Conservation (phyloP, 1,140 invertebrate species). For the Laupala kohalensis region DNA sequence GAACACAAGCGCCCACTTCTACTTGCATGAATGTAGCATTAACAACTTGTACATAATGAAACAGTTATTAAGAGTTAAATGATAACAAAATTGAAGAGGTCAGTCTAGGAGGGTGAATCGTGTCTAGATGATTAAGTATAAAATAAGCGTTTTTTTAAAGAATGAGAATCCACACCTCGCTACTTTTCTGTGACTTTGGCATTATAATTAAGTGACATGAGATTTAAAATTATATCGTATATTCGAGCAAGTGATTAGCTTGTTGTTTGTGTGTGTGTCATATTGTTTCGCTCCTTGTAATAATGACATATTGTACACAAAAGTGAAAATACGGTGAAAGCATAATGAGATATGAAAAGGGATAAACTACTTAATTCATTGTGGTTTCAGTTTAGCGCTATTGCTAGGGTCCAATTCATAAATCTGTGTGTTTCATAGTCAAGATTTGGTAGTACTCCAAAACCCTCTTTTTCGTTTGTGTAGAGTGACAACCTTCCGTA, state of each 20-base stretch:
- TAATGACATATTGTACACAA: conserved; percentile 9
- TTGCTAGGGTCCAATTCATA: conserved; percentile 13
- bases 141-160: no score
- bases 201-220: conserved; percentile 7
- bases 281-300: conserved; percentile 14
- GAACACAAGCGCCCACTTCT: no score
- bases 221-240: not conserved
- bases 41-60: no score
- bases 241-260: conserved; percentile 9
- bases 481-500: not conserved
- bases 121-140: no score
- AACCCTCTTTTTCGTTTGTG: not conserved
- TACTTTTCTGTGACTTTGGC: conserved; percentile 12
- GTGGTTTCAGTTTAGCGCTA: conserved; percentile 11
- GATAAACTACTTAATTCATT: conserved; percentile 6
- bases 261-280: conserved; percentile 16
- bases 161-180: conserved; percentile 13
- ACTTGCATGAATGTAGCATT: no score
- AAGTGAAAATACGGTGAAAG: conserved; percentile 3
- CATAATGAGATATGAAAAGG: conserved; percentile 4
- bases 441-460: not conserved
- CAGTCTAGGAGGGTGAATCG: no score
- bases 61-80: no score
- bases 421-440: conserved; percentile 8
- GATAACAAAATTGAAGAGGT: no score